These are phyloP conservation scores for Dendrocopos noguchii DNA, from an alignment of 2,113 vertebrate species.

Conservation along the genomic window DNA sequence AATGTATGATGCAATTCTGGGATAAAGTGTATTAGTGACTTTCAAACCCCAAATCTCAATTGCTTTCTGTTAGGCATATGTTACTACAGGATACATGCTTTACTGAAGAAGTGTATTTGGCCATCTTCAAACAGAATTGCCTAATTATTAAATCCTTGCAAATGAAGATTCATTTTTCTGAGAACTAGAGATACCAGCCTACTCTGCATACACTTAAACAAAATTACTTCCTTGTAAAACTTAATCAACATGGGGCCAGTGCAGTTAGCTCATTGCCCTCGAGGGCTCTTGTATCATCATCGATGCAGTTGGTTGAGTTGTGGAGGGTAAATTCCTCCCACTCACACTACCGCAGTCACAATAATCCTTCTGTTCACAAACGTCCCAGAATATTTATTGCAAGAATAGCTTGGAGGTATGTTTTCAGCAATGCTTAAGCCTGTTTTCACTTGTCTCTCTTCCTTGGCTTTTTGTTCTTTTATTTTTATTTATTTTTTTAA, in stretches of 20 bases:
- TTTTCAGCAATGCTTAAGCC: constrained; percentile 37
- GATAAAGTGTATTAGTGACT: background rate
- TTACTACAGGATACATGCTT: background rate
- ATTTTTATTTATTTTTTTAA: background rate
- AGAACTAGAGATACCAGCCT: background rate
- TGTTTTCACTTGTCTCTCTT: constrained; percentile 37
- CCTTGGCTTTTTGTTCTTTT: background rate
- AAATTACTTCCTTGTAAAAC: background rate
- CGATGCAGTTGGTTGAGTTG: constrained; percentile 41
- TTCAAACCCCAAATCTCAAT: background rate
- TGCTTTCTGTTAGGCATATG: background rate
- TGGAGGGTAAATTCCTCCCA: constrained; percentile 37
- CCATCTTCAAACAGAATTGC: background rate
- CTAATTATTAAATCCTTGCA: constrained; percentile 10
- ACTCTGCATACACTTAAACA: background rate
- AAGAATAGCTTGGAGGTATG: constrained; percentile 57
- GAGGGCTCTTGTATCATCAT: constrained; percentile 46
- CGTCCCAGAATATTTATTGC: constrained; percentile 66
- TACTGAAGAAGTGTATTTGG: background rate
- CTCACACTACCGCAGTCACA: constrained; percentile 30
- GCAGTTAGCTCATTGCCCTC: constrained; percentile 24
- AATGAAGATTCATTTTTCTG: background rate
- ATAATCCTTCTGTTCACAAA: constrained; percentile 61
- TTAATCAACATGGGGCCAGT: background rate
- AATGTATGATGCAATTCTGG: background rate